Evolutionary conservation across 37 sponge, comb jelly and placozoan genomes (phyloP), one percentile per base, ranked within the genome.

Genomic region (Agelas oroides): DNA sequence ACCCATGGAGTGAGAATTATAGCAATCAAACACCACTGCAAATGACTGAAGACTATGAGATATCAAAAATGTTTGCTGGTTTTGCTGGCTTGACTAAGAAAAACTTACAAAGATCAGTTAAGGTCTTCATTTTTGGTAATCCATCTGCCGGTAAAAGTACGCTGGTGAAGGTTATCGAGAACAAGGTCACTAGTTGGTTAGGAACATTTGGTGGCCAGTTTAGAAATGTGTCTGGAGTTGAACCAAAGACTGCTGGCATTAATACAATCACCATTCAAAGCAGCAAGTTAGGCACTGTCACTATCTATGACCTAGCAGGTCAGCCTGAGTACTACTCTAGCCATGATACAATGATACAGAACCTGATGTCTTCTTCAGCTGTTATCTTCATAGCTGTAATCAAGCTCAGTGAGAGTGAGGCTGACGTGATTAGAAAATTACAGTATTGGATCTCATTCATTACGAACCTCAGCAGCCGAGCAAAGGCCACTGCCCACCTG

Each of bases 281-380:
- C 54, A 32, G n/a, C 33, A 38, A 34, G 16, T 74, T 62, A 75
- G 81, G 81, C 24, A 59, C 74, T 38, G 65, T 75, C 19, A 24
- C 75, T 33, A 23, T 84, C 5, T 84, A 32, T 71, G 84, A 84
- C 61, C 60, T 84, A 41, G 84, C 84, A 62, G 84, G 84, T 3
- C 84, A 84, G 23, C 36, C n/a, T 20, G 76, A 84, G 25, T 84
- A 84, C 67, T 75, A 84, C 84, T 52, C 68, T 8, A 74, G 76
- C 31, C 84, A 84, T 24, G 27, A 39, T 74, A 65, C 70, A 20
- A 53, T 75, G 19, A 32, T 84, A 39, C 75, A 74, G 65, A 31
- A 40, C 25, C 30, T 65, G 17, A 37, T 55, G 25, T 27, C 16
- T 14, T 31, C 73, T 61, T 36, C 73, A 57, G 41, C 84, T 39